phyloP scores from a whole-genome alignment of 2,888 invertebrate species.

The Anticlea derivata region DNA sequence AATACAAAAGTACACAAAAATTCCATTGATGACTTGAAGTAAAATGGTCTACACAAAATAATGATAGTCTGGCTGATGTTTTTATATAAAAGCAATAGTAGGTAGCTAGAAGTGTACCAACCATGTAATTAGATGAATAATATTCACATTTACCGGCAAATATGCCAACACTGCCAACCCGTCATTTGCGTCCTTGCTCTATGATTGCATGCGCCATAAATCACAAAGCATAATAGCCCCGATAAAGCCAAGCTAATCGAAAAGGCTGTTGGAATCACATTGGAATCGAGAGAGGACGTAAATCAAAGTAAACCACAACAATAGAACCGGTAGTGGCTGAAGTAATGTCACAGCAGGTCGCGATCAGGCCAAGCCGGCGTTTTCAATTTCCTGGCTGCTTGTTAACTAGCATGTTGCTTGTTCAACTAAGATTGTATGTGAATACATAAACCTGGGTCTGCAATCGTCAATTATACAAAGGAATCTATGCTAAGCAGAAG shows the following conservation, averaged over 20 bases:
- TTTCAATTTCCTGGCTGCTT: constrained; percentile 30
- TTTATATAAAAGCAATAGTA: not conserved
- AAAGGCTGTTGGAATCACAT: constrained; percentile 26
- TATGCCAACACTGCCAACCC: not conserved
- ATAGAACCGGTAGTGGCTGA: constrained; percentile 27
- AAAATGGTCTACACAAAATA: too few species aligned
- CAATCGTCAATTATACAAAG: too few species aligned
- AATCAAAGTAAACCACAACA: constrained; percentile 33
- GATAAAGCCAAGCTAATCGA: constrained; percentile 25
- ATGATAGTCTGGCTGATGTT: not conserved
- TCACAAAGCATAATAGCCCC: constrained; percentile 22
- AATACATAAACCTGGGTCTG: not conserved
- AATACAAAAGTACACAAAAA: not conserved
- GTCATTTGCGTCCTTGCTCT: constrained; percentile 18
- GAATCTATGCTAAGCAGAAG: too few species aligned
- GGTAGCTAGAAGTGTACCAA: not conserved
- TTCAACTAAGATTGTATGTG: not conserved
- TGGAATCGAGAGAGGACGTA: constrained; percentile 30
- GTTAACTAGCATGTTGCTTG: constrained; percentile 11
- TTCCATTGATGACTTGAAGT: too few species aligned
- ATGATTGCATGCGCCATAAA: constrained; percentile 27
- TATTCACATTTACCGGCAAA: constrained; percentile 5
- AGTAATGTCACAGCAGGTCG: constrained; percentile 34
- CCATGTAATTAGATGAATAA: not conserved
- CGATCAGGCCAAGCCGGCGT: constrained; percentile 23